phyloP scores from a whole-genome alignment of 2,888 invertebrate genomes.

The Carpatolechia fugitivella region DNA sequence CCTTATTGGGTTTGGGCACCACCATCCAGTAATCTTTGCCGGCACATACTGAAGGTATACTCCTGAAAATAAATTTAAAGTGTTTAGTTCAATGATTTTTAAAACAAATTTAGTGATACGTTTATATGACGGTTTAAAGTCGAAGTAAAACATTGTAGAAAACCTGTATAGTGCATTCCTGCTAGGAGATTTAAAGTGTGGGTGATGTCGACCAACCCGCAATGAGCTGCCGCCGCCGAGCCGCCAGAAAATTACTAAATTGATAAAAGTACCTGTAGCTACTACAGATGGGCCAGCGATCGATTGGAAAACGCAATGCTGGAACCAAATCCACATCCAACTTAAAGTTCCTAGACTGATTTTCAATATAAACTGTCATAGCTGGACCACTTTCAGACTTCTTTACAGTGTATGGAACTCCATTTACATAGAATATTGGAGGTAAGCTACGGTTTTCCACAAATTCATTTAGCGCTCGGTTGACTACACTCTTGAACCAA shows the following conservation, averaged over 20 bases:
- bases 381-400: conserved; percentile 73
- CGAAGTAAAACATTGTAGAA: too few relatives aligned
- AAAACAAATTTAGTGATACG: too few relatives aligned
- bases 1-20: conserved; percentile 66
- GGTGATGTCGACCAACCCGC: too few relatives aligned
- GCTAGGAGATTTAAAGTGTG: too few relatives aligned
- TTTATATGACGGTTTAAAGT: too few relatives aligned
- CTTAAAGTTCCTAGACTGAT: conserved; percentile 35
- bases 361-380: conserved; percentile 66
- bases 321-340: conserved; percentile 78
- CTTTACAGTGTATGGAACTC: conserved; percentile 53
- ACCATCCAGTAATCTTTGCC: conserved; percentile 61
- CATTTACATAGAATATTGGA: conserved; percentile 38
- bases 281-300: conserved; percentile 55
- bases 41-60: background rate
- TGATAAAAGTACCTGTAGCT: conserved; percentile 22
- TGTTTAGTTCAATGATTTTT: too few relatives aligned
- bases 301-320: conserved; percentile 63
- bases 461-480: conserved; percentile 55
- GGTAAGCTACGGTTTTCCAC: conserved; percentile 18
- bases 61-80: background rate
- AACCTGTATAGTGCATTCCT: too few relatives aligned
- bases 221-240: too few relatives aligned
- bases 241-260: conserved; percentile 21
- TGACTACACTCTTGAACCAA: conserved; percentile 77